These are phyloP conservation scores for Cairina moschata DNA, from an alignment of 2,113 vertebrate species.

Conservation along the genomic window DNA sequence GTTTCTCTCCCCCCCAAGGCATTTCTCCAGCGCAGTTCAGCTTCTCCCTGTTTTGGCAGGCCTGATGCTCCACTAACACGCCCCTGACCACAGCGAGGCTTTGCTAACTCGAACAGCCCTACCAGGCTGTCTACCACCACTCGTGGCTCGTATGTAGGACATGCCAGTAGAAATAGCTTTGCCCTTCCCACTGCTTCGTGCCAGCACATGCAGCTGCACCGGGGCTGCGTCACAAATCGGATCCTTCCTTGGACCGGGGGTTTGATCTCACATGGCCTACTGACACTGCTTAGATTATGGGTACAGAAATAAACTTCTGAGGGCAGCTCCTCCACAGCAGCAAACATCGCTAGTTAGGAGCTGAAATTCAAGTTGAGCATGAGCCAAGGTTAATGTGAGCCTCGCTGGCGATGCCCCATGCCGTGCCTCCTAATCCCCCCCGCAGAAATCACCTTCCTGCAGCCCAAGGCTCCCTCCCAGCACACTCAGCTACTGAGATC, in stretches of 20 bases:
- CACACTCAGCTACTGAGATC: rapidly evolving
- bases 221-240: background rate
- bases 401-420: background rate
- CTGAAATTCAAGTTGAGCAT: background rate
- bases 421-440: background rate
- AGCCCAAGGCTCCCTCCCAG: background rate
- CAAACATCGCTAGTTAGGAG: rapidly evolving
- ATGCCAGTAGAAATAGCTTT: background rate
- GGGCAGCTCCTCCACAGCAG: background rate
- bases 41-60: background rate
- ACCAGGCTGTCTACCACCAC: background rate
- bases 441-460: background rate
- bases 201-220: background rate
- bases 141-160: background rate
- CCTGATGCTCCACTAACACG: rapidly evolving
- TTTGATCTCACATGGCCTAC: background rate
- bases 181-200: background rate
- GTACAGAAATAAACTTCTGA: background rate
- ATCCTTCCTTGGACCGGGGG: background rate
- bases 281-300: background rate
- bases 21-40: background rate
- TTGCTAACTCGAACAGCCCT: too few species aligned
- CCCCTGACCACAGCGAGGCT: background rate
- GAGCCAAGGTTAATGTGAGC: background rate
- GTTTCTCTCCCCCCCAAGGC: background rate